Percentiles rank a stretch among this genome's conserved stretches.
phyloP scores from a whole-genome alignment of 1,140 invertebrate species.

The Epicauta chinensis region DNA sequence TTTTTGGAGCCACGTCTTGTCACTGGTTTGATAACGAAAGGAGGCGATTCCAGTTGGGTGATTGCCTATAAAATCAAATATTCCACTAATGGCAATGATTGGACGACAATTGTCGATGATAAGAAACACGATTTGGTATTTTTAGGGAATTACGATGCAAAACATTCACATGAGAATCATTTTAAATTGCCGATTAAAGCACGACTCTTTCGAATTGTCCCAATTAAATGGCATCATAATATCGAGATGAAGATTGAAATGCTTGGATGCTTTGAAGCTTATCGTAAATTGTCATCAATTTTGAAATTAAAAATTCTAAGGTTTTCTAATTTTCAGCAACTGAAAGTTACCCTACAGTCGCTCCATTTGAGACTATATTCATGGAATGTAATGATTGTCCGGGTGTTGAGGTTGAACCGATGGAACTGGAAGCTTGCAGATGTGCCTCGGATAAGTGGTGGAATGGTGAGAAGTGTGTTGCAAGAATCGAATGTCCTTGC shows the following conservation, averaged over 20 bases:
- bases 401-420: constrained; percentile 32
- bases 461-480: constrained; percentile 67
- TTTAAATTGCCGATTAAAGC: constrained; percentile 60
- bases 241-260: constrained; percentile 65
- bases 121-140: constrained; percentile 52
- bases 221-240: constrained; percentile 59
- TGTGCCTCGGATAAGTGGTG: constrained; percentile 51
- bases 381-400: constrained; percentile 38
- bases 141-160: constrained; percentile 58
- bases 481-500: constrained; percentile 67
- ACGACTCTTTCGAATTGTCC: constrained; percentile 58
- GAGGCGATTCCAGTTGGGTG: constrained; percentile 64
- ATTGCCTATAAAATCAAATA: constrained; percentile 65
- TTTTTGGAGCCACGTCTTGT: constrained; percentile 66
- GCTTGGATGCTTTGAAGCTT: constrained; percentile 64
- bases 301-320: neutral
- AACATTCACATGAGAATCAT: constrained; percentile 50
- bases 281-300: constrained; percentile 39
- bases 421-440: constrained; percentile 43
- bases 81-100: constrained; percentile 60
- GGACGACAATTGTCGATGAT: constrained; percentile 60
- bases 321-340: neutral
- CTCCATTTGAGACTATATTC: too few species aligned
- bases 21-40: constrained; percentile 71
- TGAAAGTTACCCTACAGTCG: neutral